Evolutionary conservation across 2,113 vertebrate genomes (phyloP), one percentile per base, ranked within the genome.

Genomic region (Mormyrus lacerda): DNA sequence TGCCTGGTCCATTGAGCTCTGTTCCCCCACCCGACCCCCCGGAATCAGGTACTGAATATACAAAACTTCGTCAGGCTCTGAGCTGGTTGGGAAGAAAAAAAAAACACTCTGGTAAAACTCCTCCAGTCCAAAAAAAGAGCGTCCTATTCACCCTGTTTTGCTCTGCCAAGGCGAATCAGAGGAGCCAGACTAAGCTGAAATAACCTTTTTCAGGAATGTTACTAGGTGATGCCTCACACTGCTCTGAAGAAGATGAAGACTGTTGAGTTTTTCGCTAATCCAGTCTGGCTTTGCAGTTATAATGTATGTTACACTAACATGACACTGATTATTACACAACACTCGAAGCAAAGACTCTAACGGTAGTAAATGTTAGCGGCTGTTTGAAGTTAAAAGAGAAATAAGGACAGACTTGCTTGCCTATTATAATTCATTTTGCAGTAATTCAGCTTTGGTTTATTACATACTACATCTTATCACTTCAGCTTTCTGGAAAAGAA

Each of bases 11-110:
- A 90, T 88, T 91, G 88, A 83, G 89, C 87, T 35, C 85, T 53
- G 24, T 90, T 89, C 91, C 85, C 88, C 53, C 47, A 39, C 19
- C 83, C 86, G 27, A 88, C 69, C 61, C 73, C 88, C 89, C 31
- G 76, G 92, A 92, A 92, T 92, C 92, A 92, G 91, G 87, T 91
- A 91, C 88, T 92, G 90, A 92, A 90, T 93, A 93, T 92, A 91
- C 91, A 92, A 91, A 92, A 84, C 88, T 84, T 35, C 69, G 44
- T 45, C 79, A 65, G 89, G 50, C 88, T 90, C 89, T 89, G 79
- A 93, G 93, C 92, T 93, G 91, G 89, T 90, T 90, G 84, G 88
- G 88, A 91, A 89, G 88, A 87, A 31, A 5, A 83, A 17, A 83
- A 45, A 83, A 69, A 83, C 84, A 89, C 89, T 84, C 89, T 90